phyloP scores from a whole-genome alignment of 2,113 vertebrate genomes.

The Thomomys bottae region DNA sequence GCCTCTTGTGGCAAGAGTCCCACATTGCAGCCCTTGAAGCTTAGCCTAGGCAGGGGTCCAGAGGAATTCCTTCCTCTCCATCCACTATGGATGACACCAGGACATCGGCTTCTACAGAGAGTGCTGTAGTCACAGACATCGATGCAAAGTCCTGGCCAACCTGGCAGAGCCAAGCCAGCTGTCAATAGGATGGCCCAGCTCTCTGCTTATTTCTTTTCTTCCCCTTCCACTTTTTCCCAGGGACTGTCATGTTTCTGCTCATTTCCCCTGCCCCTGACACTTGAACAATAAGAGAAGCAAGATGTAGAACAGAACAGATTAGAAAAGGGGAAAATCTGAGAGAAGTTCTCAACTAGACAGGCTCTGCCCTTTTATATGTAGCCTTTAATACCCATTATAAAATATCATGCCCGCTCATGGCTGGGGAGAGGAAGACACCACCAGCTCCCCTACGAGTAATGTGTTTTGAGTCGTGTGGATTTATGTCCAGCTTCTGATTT shows the following conservation, averaged over 20 bases:
- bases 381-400: background rate
- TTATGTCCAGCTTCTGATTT: background rate
- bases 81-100: background rate
- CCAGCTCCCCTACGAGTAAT: background rate
- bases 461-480: background rate
- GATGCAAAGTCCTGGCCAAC: accelerated
- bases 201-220: background rate
- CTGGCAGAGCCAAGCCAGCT: background rate
- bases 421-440: background rate
- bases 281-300: background rate
- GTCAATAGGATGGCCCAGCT: accelerated
- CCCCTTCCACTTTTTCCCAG: background rate
- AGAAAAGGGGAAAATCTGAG: conserved; percentile 16
- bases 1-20: background rate
- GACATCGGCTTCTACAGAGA: background rate
- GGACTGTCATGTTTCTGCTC: background rate
- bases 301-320: background rate
- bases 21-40: background rate
- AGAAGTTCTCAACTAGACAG: background rate
- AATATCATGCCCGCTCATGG: background rate
- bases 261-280: background rate
- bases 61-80: background rate
- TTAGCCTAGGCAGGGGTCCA: background rate
- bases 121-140: background rate
- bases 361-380: background rate